Evolutionary conservation across 2,113 vertebrate genomes (phyloP).

Genomic region (Hypomesus transpacificus): DNA sequence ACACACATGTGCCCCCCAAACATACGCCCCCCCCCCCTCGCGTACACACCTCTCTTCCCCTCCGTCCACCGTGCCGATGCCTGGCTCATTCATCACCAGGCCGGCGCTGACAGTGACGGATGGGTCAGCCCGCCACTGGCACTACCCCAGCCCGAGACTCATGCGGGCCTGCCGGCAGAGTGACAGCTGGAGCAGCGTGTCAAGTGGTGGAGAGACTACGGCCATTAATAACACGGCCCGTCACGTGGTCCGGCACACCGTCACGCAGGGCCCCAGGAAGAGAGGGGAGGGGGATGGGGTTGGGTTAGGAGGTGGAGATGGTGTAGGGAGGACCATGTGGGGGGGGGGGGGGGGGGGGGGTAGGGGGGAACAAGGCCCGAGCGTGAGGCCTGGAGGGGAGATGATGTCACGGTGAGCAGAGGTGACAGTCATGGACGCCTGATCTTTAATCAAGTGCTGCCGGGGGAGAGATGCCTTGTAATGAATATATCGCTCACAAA

Average conservation of each 20-base stretch:
- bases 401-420: slow-evolving; percentile 80
- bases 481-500: slow-evolving; percentile 80
- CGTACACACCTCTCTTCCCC: slow-evolving; percentile 60
- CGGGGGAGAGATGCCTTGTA: slow-evolving; percentile 60
- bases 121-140: slow-evolving; percentile 86
- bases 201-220: slow-evolving; percentile 95
- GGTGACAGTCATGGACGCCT: slow-evolving; percentile 77
- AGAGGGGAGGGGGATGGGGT: background rate
- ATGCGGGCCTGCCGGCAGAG: slow-evolving; percentile 84
- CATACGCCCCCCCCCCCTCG: slow-evolving; percentile 26
- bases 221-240: slow-evolving; percentile 97
- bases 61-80: slow-evolving; percentile 63
- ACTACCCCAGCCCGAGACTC: slow-evolving; percentile 92
- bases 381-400: slow-evolving; percentile 79
- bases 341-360: background rate
- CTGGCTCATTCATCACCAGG: slow-evolving; percentile 90
- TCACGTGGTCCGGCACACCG: slow-evolving; percentile 78
- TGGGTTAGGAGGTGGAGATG: background rate
- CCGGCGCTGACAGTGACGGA: slow-evolving; percentile 97
- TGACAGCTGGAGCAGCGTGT: slow-evolving; percentile 99
- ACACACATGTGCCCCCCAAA: slow-evolving; percentile 9
- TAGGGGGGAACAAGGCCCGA: background rate
- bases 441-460: slow-evolving; percentile 92
- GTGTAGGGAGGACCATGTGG: background rate
- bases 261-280: slow-evolving; percentile 15